Base-by-base conservation (phyloP, 2,113 vertebrate species). In the Urocolius indicus region DNA sequence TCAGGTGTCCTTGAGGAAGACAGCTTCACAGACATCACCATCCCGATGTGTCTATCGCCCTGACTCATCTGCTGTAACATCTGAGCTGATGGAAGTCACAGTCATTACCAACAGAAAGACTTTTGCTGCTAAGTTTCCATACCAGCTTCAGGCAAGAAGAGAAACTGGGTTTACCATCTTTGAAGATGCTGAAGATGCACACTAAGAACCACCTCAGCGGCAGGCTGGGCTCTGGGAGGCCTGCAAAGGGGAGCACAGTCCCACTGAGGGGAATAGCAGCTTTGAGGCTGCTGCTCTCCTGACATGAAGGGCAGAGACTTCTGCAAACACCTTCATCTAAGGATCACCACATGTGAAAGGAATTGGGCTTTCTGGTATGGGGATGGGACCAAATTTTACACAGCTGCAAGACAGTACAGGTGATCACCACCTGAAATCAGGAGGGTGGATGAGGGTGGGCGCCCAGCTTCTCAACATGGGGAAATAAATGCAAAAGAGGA, bases 211-310 rank as follows among this genome's bases (percentile, higher is more conserved):
- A 7, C 27, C 52, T 32, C 46, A 11, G 49, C 10, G 3, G 0
- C 32, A 3, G 26, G 10, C 1, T 10, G 1, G 1, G 3, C 38
- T 2, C 21, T 7, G 0, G 9, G 24, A 57, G 6, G 26, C 32
- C 45, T 9, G 30, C 26, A 5, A 9, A 4, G 7, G 3, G 14
- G 4, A 55, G 23, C 48, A 13, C 32, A 6, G 2, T 16, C 30
- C 26, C 17, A 18, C 22, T 19, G 8, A 36, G n/a, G 23, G 46
- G 49, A 30, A 49, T 1, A 6, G 15, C 7, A 4, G 3, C 36
- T 3, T 3, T 0, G 10, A 30, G 23, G 16, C 49, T 4, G 20
- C 20, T 11, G 43, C 43, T 30, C 9, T 43, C 13, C 85, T 30
- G 30, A 4, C 4, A 3, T 10, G 11, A 27, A 14, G 7, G 2